Evolutionary conservation across 2,888 invertebrate genomes (phyloP), one percentile per base, ranked within the genome.

Genomic region (Ceramica pisi): DNA sequence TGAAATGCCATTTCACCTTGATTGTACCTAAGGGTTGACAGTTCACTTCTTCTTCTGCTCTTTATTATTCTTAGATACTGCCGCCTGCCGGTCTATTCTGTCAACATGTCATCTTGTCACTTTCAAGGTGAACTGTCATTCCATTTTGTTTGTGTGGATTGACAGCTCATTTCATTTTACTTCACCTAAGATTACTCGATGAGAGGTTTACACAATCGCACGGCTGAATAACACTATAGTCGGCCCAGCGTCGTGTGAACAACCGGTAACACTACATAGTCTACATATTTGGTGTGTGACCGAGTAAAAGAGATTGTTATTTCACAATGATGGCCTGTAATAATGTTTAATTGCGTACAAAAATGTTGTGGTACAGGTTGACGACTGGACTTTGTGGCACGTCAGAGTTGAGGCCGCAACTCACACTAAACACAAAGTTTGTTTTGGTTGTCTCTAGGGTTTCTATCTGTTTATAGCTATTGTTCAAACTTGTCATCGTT

Each of bases 281-380:
- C n/a, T n/a, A n/a, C n/a, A n/a, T n/a, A 84, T 87, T 88, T 85
- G 86, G 86, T 77, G 71, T 78, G 86, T 77, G 73, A 80, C 73
- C 78, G 81, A 84, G 80, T 86, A 85, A 83, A 87, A 60, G 69
- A 65, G 67, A 66, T 55, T 84, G 75, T 78, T 78, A 71, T 80
- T 77, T 75, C 80, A 82, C 79, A 78, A 79, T 68, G 74, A 80
- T 69, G 70, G 46, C 44, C 64, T 60, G 72, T 75, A 65, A 63
- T 81, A 78, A 78, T 70, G 72, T 84, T 84, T 75, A 73, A 82
- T 78, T 71, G 81, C 60, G 46, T 57, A 65, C 65, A 75, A 84
- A 83, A 77, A 75, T 69, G 75, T 75, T 69, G 70, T 61, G 56
- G 48, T 51, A 38, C 56, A 31, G n/a, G 55, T 67, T 75, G 75